Base-by-base conservation (phyloP, 2,797 vertebrate species). In the Rhinatrema bivittatum region DNA sequence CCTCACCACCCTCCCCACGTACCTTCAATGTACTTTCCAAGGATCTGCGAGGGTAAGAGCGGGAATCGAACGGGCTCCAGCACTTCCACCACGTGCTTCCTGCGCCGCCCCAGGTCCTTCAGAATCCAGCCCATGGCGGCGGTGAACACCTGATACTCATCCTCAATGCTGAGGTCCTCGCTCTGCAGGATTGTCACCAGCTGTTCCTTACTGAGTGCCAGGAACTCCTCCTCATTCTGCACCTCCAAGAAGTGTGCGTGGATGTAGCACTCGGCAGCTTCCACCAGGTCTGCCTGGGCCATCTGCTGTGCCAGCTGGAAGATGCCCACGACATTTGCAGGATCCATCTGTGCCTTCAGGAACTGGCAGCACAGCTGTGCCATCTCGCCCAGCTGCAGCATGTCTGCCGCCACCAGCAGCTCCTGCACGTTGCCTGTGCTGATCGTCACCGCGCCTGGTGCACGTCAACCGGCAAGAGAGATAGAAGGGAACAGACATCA, bases 261-360 rank as follows among this genome's bases (percentile, higher is more conserved):
- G 68, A 98, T 93, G 66, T 92, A 99, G 74, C 89, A 91, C 76
- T 97, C 91, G 3, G 91, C 89, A 62, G 92, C 98, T 62, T 94
- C 91, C 50, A 91, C 62, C 65, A 97, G 71, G 25, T 94, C 90
- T 42, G 87, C 79, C 53, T 91, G 96, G 38, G 85, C 86, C 20
- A 98, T 93, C 67, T 94, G 92, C 72, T 99, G 94, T 42, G 95
- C 82, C 68, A 99, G 97, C 76, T 95, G 94, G 65, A 90, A 97
- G 62, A 98, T 84, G 50, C 92, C 94, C 42, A 97, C 83, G 61
- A 93, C 97, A 76, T 99, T 99, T 42, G 81, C 72, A 0, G 93
- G 88, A 48, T 98, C 94, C 67, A 97, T 84, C 60, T 98, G 91
- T 18, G 82, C 82, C 43, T 94, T 94, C 21, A 98, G 82, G 71